These are phyloP conservation scores for Nyctibius bracteatus DNA, from an alignment of 2,113 vertebrate genomes.

Conservation along the genomic window DNA sequence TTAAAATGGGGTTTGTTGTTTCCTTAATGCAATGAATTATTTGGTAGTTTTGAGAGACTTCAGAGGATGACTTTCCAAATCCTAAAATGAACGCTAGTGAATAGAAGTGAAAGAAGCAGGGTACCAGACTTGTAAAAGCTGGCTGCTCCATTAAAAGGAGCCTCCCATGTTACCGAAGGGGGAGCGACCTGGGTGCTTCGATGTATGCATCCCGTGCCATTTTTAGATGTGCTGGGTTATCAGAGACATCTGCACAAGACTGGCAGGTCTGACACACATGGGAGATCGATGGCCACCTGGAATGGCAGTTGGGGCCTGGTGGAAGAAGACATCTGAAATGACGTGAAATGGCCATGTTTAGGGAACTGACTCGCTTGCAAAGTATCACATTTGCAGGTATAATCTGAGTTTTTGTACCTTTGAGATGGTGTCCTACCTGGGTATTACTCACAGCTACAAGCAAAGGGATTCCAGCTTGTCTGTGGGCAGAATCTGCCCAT, in stretches of 20 bases:
- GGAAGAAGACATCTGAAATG: background rate
- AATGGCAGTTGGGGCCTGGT: background rate
- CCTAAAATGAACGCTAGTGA: background rate
- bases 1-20: background rate
- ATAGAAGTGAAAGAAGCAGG: background rate
- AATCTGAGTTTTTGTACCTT: background rate
- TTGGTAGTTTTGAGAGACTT: background rate
- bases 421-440: background rate
- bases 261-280: background rate
- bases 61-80: background rate
- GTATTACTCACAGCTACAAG: background rate
- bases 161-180: fast-evolving
- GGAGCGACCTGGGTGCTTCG: background rate
- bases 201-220: background rate
- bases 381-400: background rate
- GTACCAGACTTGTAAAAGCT: background rate
- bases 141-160: background rate
- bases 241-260: fast-evolving
- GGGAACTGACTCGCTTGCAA: background rate
- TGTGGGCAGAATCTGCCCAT: fast-evolving
- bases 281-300: background rate
- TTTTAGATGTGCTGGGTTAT: background rate
- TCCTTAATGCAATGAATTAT: background rate
- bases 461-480: background rate
- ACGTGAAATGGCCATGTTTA: background rate